These are phyloP conservation scores for Oreohelix idahoensis DNA, from an alignment of 1,140 invertebrate species.

Conservation along the genomic window DNA sequence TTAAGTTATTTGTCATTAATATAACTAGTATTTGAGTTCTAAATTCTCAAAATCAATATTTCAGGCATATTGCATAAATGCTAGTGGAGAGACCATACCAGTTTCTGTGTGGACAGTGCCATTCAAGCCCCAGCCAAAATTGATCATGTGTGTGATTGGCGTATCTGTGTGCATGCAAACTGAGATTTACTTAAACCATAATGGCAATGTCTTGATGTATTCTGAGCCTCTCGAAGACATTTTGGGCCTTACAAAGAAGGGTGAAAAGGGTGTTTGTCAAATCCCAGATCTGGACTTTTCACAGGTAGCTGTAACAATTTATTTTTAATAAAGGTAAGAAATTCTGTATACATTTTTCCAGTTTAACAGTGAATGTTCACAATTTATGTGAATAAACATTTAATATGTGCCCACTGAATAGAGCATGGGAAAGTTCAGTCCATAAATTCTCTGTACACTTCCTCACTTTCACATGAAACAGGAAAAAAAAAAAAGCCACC, in stretches of 20 bases:
- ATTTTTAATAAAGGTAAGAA: too few relatives aligned
- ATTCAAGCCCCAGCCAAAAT: not conserved
- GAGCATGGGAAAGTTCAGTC: too few relatives aligned
- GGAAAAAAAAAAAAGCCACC: too few relatives aligned
- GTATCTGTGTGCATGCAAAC: not conserved
- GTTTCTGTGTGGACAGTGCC: conserved; percentile 27
- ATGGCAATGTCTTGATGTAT: not conserved
- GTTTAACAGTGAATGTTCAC: too few relatives aligned
- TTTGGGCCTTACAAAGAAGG: not conserved
- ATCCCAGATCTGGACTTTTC: conserved; percentile 7
- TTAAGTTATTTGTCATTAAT: too few relatives aligned
- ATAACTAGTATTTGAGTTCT: too few relatives aligned
- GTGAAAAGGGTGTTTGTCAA: not conserved
- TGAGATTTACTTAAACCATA: not conserved
- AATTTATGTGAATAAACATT: too few relatives aligned
- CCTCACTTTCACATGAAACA: too few relatives aligned
- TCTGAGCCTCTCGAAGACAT: conserved; percentile 10
- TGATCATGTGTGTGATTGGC: conserved; percentile 29
- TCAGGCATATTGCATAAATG: conserved; percentile 15
- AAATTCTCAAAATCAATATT: not conserved
- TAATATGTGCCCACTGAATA: too few relatives aligned
- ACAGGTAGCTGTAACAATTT: not conserved
- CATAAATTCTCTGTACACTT: too few relatives aligned
- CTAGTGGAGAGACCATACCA: not conserved
- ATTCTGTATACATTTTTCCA: too few relatives aligned